Conservation (phyloP, 2,797 vertebrate genomes). For the Epinephelus awoara region DNA sequence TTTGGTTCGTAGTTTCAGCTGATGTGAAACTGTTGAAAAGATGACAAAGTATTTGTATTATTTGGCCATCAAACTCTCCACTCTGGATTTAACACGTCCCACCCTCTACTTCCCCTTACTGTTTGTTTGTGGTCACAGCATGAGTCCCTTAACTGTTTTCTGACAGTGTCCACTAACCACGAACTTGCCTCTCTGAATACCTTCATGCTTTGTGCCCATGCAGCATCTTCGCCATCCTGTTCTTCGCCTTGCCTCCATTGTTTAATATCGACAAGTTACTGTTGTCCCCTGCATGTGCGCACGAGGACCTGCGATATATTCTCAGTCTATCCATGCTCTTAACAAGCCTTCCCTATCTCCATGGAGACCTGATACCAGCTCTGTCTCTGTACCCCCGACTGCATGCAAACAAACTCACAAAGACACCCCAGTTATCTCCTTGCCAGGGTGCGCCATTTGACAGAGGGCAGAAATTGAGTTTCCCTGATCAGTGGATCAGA, state of each 20-base stretch:
- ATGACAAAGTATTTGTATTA: constrained; percentile 68
- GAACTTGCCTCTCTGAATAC: constrained; percentile 20
- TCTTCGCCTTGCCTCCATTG: constrained; percentile 63
- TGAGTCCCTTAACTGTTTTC: constrained; percentile 50
- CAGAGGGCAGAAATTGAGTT: constrained; percentile 37
- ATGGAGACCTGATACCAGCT: constrained; percentile 49
- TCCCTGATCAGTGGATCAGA: constrained; percentile 33
- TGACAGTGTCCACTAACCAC: constrained; percentile 19
- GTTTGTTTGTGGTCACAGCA: constrained; percentile 69
- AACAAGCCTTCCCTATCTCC: constrained; percentile 51
- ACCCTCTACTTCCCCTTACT: constrained; percentile 70
- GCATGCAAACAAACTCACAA: constrained; percentile 48
- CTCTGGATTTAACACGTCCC: constrained; percentile 66
- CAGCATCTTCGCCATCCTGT: constrained; percentile 21
- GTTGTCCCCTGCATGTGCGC: constrained; percentile 22
- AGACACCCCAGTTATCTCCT: constrained; percentile 48
- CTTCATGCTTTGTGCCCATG: constrained; percentile 21
- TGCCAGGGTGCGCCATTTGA: constrained; percentile 47
- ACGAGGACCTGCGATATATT: constrained; percentile 48
- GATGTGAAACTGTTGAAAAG: constrained; percentile 50
- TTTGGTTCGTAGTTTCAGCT: constrained; percentile 33
- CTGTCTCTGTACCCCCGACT: constrained; percentile 29
- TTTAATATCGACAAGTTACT: constrained; percentile 61
- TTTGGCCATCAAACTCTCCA: constrained; percentile 69
- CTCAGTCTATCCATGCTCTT: constrained; percentile 45